phyloP scores from a whole-genome alignment of 64 coral and sea anemone genomes.

The Stichodactyla helianthus region DNA sequence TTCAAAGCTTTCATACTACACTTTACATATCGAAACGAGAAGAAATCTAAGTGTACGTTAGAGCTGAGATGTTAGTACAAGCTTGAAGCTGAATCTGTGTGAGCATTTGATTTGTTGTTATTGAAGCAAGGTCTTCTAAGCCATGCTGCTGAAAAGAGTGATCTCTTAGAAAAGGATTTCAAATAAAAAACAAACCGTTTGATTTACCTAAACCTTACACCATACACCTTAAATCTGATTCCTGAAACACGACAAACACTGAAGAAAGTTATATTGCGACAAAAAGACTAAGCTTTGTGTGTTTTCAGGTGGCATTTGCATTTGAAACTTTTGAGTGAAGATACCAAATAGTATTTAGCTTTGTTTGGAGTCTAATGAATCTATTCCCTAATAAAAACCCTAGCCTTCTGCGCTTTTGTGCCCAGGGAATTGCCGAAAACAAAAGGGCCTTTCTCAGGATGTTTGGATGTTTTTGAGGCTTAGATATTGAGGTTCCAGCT shows the following conservation, averaged over 20 bases:
- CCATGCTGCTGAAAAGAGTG: background rate
- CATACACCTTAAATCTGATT: background rate
- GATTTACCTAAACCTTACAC: background rate
- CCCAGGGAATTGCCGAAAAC: background rate
- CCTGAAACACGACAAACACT: background rate
- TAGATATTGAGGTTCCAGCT: background rate
- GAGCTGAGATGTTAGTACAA: background rate
- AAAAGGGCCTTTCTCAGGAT: background rate
- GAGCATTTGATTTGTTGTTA: background rate
- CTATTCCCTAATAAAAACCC: background rate
- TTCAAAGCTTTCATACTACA: background rate
- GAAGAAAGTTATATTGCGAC: background rate
- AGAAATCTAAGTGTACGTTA: background rate
- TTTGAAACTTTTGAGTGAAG: background rate
- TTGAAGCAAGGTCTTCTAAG: background rate
- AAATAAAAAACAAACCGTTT: background rate
- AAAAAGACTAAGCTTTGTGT: background rate
- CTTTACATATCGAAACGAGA: background rate
- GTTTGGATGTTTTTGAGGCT: background rate
- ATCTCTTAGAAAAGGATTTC: background rate
- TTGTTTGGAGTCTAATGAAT: background rate
- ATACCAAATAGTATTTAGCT: background rate
- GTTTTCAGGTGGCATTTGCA: background rate
- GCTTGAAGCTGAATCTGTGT: slow-evolving; percentile 1
- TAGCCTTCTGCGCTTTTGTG: background rate